A percentile compares a stretch with the other conserved stretches of the same genome.
Conservation (phyloP, 2,113 vertebrate genomes). For the Percopsis transmontana region DNA sequence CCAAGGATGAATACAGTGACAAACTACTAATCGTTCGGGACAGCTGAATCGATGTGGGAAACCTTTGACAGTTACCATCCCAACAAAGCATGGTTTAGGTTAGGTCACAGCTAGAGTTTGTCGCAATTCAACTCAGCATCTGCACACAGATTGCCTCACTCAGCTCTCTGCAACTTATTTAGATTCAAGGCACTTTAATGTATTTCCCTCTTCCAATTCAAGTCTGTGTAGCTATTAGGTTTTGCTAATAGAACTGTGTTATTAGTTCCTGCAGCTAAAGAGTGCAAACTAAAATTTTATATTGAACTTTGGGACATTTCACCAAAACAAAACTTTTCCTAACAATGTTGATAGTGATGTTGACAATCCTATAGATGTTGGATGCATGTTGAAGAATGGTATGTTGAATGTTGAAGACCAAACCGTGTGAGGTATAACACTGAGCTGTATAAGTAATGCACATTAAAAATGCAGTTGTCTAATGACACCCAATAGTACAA, state of each 20-base stretch:
- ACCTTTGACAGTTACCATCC: not conserved
- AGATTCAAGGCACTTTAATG: not conserved
- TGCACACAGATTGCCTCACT: not conserved
- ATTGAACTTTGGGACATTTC: no score
- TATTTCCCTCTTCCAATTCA: not conserved
- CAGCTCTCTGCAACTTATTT: not conserved
- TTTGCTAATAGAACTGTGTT: not conserved
- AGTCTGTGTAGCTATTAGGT: not conserved
- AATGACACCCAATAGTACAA: conserved; percentile 25
- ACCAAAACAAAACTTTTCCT: no score
- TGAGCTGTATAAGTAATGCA: conserved; percentile 18
- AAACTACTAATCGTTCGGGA: conserved; percentile 20
- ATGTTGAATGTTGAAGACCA: not conserved
- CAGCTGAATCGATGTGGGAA: not conserved
- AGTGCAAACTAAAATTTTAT: no score
- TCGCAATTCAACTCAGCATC: not conserved
- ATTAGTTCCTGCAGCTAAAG: no score
- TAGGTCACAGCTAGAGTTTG: not conserved
- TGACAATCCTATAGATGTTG: no score
- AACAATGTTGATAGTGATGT: no score
- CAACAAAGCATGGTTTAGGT: not conserved
- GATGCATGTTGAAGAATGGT: no score
- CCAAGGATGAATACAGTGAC: not conserved
- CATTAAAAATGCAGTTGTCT: conserved; percentile 56
- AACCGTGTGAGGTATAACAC: not conserved